Conservation (phyloP, 2,113 vertebrate species). For the Uria lomvia region DNA sequence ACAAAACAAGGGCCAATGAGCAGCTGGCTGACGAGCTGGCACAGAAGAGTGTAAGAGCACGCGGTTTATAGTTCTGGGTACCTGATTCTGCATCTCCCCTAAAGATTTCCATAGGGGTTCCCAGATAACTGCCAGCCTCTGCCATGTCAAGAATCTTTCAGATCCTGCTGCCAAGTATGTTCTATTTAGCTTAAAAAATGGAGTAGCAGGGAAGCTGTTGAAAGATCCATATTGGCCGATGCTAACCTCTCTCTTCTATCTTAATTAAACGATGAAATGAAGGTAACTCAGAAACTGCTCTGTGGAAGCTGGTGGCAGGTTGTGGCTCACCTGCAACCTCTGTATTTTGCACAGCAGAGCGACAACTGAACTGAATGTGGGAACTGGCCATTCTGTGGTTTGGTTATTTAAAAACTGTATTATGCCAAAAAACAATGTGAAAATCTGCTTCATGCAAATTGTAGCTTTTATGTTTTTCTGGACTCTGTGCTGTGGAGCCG, state of each 20-base stretch:
- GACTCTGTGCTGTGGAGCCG: neutral
- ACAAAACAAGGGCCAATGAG: constrained; percentile 79
- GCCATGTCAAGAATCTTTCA: neutral
- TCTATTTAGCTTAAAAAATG: neutral
- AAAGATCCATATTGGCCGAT: neutral
- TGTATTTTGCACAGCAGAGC: neutral
- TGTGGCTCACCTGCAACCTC: neutral
- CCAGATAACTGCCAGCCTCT: neutral
- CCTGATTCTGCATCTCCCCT: neutral
- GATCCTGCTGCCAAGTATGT: neutral
- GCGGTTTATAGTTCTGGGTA: neutral
- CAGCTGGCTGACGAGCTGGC: constrained; percentile 86
- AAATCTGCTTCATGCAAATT: neutral
- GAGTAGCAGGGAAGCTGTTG: neutral
- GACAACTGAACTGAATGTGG: neutral
- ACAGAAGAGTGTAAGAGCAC: constrained; percentile 81
- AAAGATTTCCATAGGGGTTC: neutral
- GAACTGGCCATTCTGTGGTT: neutral
- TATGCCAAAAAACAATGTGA: neutral
- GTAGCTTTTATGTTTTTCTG: neutral
- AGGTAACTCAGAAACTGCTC: neutral
- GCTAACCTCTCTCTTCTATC: neutral
- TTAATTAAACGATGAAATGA: fast-evolving
- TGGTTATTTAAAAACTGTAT: neutral
- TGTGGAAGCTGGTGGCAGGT: neutral